These are phyloP conservation scores for Empis livida DNA, from an alignment of 2,888 invertebrate genomes.

Conservation along the genomic window DNA sequence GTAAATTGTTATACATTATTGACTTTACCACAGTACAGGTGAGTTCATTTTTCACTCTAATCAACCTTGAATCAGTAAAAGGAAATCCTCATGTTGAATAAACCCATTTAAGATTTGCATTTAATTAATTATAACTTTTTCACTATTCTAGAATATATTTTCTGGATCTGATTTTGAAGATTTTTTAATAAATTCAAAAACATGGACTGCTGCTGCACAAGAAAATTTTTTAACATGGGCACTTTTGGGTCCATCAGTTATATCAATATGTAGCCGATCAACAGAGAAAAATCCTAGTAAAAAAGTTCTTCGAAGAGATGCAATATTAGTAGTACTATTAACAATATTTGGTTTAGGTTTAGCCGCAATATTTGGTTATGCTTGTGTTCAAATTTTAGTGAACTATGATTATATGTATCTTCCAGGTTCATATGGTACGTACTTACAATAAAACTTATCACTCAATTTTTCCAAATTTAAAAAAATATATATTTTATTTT, in stretches of 20 bases:
- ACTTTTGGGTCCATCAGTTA: conserved; percentile 41
- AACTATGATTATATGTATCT: conserved; percentile 60
- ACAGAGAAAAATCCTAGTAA: conserved; percentile 21
- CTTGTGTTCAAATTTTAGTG: conserved; percentile 65
- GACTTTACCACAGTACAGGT: conserved; percentile 25
- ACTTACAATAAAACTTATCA: neutral
- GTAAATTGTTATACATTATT: conserved; percentile 25
- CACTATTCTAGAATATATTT: conserved; percentile 49
- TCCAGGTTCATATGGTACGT: conserved; percentile 76
- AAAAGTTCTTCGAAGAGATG: conserved; percentile 40
- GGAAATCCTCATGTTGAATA: no score
- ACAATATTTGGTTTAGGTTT: conserved; percentile 63
- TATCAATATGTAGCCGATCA: conserved; percentile 29
- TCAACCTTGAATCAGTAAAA: neutral
- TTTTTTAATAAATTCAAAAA: conserved; percentile 68
- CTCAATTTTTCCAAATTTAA: no score
- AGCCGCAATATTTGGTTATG: conserved; percentile 68
- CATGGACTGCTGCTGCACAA: conserved; percentile 81
- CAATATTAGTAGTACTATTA: conserved; percentile 52
- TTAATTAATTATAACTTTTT: neutral
- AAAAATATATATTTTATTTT: no score
- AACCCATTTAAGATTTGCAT: no score
- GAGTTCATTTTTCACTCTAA: conserved; percentile 3
- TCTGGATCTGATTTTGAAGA: conserved; percentile 71
- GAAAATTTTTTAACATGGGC: conserved; percentile 76